Evolutionary conservation across 2,113 vertebrate species (phyloP).

Genomic region (Apteryx owenii): DNA sequence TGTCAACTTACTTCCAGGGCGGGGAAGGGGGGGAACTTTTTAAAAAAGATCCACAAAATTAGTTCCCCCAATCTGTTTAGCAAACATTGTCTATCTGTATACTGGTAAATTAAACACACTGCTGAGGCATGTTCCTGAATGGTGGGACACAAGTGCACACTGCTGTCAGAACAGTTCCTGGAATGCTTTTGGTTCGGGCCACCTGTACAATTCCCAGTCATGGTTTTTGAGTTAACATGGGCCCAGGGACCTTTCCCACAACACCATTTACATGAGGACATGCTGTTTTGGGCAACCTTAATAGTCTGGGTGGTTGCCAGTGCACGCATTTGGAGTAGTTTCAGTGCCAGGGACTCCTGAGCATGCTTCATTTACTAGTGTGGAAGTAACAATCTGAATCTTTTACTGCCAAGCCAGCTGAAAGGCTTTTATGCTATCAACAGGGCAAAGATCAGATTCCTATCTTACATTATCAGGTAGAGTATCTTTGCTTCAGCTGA

Average conservation of each 20-base stretch:
- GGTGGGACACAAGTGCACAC: fast-evolving
- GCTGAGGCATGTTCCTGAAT: background rate
- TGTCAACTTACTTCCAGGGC: background rate
- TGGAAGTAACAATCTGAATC: background rate
- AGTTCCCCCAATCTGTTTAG: background rate
- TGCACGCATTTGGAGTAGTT: background rate
- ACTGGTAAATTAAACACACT: background rate
- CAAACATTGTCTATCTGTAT: background rate
- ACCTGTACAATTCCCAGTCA: background rate
- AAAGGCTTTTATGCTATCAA: background rate
- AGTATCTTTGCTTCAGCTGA: background rate
- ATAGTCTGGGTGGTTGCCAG: fast-evolving
- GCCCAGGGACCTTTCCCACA: background rate
- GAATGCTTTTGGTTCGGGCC: background rate
- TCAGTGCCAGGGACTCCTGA: background rate
- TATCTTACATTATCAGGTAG: background rate
- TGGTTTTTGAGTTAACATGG: background rate
- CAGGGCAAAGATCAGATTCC: background rate
- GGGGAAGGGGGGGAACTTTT: background rate
- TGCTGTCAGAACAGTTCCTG: background rate
- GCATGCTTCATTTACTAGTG: background rate
- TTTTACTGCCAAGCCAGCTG: background rate
- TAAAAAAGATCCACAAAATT: background rate
- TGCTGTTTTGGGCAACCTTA: background rate
- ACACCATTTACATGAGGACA: too few relatives aligned